A percentile compares a stretch with the other conserved stretches of the same genome.
phyloP scores from a whole-genome alignment of 2,888 invertebrate genomes.

The Metellina segmentata region DNA sequence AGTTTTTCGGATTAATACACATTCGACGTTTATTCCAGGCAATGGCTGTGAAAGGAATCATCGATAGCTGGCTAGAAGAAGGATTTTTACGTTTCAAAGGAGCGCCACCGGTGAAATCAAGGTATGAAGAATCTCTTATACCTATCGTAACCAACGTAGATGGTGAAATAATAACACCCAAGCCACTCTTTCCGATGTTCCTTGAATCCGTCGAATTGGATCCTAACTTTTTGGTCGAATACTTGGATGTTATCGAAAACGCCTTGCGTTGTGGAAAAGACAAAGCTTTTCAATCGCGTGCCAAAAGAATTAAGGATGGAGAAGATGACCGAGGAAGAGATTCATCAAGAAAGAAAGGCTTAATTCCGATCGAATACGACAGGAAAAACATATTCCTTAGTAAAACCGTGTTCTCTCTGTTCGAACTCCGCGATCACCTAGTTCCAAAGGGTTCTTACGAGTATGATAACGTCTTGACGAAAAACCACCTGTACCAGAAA shows the following conservation, averaged over 20 bases:
- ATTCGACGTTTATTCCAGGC: neutral
- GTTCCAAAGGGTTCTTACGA: conserved; percentile 48
- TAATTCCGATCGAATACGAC: conserved; percentile 32
- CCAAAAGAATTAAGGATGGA: neutral
- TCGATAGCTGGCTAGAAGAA: conserved; percentile 59
- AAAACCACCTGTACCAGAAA: conserved; percentile 53
- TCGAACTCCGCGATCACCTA: conserved; percentile 59
- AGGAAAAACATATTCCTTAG: conserved; percentile 68
- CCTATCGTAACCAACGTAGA: conserved; percentile 46
- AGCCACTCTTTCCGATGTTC: conserved; percentile 52
- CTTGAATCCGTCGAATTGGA: conserved; percentile 39
- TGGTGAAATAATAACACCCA: conserved; percentile 50
- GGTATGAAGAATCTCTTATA: conserved; percentile 38
- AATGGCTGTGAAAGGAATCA: conserved; percentile 46
- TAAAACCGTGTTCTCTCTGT: conserved; percentile 34
- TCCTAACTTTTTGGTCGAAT: conserved; percentile 52
- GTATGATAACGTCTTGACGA: conserved; percentile 39
- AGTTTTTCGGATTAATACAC: neutral
- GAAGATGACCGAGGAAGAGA: neutral
- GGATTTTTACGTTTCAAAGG: conserved; percentile 37
- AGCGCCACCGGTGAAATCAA: neutral
- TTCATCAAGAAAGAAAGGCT: neutral
- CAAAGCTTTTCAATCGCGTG: neutral
- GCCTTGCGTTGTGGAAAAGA: conserved; percentile 6
- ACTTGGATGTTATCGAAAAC: conserved; percentile 54